Conservation (phyloP, 2,113 vertebrate species). For the Ptychochromis oligacanthus region DNA sequence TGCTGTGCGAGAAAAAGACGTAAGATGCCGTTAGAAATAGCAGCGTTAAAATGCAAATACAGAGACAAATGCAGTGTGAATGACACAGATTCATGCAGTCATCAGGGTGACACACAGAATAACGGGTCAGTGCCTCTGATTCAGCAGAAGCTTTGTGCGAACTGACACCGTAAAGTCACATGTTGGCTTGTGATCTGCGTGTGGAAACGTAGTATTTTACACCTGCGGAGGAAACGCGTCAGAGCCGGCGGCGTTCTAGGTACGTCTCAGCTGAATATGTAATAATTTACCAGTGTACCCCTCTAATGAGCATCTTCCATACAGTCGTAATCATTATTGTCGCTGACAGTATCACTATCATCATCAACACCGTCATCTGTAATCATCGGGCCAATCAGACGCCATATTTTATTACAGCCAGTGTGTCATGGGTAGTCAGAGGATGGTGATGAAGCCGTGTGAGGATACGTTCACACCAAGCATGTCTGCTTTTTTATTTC, state of each 20-base stretch:
- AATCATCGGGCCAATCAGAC: constrained; percentile 43
- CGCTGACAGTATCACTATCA: constrained; percentile 41
- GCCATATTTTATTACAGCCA: constrained; percentile 19
- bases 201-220: not conserved
- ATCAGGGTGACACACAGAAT: constrained; percentile 47
- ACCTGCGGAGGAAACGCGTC: constrained; percentile 10
- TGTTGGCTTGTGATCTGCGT: not conserved
- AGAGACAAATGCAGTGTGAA: constrained; percentile 68
- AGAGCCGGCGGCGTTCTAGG: not conserved
- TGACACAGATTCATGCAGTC: constrained; percentile 58
- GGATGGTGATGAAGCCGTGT: constrained; percentile 50
- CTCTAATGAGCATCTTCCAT: constrained; percentile 16
- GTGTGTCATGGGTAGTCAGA: constrained; percentile 27
- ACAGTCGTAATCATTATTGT: constrained; percentile 32
- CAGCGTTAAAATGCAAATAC: constrained; percentile 53
- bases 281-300: constrained; percentile 19
- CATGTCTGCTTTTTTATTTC: not conserved
- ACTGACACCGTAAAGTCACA: not conserved
- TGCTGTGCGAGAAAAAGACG: not conserved
- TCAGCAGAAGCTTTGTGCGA: constrained; percentile 19
- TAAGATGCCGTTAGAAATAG: not conserved
- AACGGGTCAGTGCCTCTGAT: constrained; percentile 58
- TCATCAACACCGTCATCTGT: constrained; percentile 46
- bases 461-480: constrained; percentile 39
- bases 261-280: constrained; percentile 6